Conservation (phyloP, 2,113 vertebrate species). For the Himantopus leucocephalus region DNA sequence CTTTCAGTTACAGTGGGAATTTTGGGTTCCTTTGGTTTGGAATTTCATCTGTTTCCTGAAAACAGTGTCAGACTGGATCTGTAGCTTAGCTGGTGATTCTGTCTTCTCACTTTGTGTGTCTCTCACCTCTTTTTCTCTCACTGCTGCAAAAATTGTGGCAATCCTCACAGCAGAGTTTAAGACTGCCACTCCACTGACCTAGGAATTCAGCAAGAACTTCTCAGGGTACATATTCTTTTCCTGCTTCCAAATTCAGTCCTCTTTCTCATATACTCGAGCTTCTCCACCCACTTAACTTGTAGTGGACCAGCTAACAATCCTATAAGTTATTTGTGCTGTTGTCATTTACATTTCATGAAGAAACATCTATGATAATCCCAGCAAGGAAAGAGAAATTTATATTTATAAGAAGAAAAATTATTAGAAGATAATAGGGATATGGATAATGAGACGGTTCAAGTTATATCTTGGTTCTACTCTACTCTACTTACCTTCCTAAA, state of each 20-base stretch:
- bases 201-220: background rate
- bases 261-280: background rate
- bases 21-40: background rate
- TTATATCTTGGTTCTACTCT: background rate
- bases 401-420: background rate
- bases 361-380: background rate
- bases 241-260: background rate
- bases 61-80: background rate
- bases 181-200: background rate
- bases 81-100: background rate
- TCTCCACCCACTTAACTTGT: background rate
- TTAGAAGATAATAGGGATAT: background rate
- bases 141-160: background rate
- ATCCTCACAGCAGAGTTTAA: background rate
- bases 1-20: background rate
- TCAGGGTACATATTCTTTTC: background rate
- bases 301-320: background rate
- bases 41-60: background rate
- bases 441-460: background rate
- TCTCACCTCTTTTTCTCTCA: background rate
- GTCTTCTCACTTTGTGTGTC: background rate
- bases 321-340: background rate
- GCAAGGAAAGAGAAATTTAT: background rate
- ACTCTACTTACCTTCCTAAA: background rate
- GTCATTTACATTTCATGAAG: background rate